Percentiles rank a stretch among this genome's conserved stretches.
Evolutionary conservation across 2,797 vertebrate genomes (phyloP).

Genomic region (Epinephelus coioides): DNA sequence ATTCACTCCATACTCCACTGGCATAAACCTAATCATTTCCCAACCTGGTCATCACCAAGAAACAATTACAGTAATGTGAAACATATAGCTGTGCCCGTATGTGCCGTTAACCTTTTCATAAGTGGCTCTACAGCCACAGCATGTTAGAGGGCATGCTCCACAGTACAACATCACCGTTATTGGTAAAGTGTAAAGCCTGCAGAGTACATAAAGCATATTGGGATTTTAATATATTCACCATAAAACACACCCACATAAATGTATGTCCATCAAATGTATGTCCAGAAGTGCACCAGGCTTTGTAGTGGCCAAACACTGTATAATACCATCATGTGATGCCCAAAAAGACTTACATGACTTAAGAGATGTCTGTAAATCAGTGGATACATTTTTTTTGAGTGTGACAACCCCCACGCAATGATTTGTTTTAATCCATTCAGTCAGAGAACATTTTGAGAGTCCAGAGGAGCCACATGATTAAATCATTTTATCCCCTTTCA

Average conservation of each 20-base stretch:
- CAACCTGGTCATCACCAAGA: conserved; percentile 27
- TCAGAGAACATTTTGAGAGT: too few relatives aligned
- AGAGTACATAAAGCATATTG: background rate
- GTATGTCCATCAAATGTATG: background rate
- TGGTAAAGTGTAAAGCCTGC: background rate
- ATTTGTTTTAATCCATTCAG: too few relatives aligned
- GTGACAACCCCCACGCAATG: too few relatives aligned
- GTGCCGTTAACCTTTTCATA: conserved; percentile 27
- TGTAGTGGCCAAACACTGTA: too few relatives aligned
- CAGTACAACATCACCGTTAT: background rate
- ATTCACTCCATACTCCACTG: background rate
- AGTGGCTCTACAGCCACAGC: background rate
- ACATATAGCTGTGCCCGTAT: conserved; percentile 5
- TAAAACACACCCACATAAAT: conserved; percentile 8
- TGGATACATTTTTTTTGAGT: too few relatives aligned
- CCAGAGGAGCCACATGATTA: too few relatives aligned
- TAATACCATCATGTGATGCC: too few relatives aligned
- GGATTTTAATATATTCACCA: background rate
- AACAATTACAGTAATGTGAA: conserved; percentile 4
- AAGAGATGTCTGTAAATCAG: too few relatives aligned
- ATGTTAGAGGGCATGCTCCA: conserved; percentile 22
- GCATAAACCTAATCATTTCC: conserved; percentile 30
- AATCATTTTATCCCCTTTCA: too few relatives aligned
- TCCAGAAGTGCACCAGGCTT: too few relatives aligned
- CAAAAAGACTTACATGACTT: too few relatives aligned